Conservation (phyloP, 1,140 invertebrate genomes). For the Cyphomyrmex costatus region DNA sequence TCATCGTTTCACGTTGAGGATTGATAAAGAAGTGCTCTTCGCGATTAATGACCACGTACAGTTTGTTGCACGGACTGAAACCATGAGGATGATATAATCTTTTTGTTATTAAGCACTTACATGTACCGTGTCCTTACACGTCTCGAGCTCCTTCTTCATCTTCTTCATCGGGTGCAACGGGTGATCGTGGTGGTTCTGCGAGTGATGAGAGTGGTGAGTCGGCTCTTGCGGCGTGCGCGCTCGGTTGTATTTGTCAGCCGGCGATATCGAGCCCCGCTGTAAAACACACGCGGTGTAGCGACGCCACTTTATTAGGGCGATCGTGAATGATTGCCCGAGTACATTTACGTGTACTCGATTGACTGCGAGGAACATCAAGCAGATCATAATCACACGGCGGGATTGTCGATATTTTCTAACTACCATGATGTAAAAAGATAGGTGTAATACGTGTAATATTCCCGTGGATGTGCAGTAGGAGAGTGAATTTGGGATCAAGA, state of each 20-base stretch:
- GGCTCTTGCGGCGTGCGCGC: constrained; percentile 89
- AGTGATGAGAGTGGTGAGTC: constrained; percentile 85
- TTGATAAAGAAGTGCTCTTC: background rate
- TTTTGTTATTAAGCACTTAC: constrained; percentile 78
- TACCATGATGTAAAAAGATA: no score
- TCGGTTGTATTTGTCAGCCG: constrained; percentile 87
- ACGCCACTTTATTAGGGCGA: constrained; percentile 1
- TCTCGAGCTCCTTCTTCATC: constrained; percentile 85
- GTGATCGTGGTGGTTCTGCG: constrained; percentile 86
- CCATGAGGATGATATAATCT: background rate
- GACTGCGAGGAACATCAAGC: background rate
- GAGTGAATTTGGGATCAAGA: no score
- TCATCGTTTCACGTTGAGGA: background rate
- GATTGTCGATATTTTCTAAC: constrained; percentile 40
- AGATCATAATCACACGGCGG: background rate
- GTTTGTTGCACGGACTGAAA: background rate
- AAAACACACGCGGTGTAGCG: constrained; percentile 83
- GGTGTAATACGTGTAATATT: no score
- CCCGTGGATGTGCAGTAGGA: no score
- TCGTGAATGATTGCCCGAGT: background rate
- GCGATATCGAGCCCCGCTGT: constrained; percentile 90
- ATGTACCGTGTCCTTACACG: constrained; percentile 83
- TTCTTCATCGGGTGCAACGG: constrained; percentile 83
- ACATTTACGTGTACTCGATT: background rate
- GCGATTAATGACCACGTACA: background rate